Base-by-base conservation (phyloP, 2,888 invertebrate genomes). In the Calameuta pallipes region DNA sequence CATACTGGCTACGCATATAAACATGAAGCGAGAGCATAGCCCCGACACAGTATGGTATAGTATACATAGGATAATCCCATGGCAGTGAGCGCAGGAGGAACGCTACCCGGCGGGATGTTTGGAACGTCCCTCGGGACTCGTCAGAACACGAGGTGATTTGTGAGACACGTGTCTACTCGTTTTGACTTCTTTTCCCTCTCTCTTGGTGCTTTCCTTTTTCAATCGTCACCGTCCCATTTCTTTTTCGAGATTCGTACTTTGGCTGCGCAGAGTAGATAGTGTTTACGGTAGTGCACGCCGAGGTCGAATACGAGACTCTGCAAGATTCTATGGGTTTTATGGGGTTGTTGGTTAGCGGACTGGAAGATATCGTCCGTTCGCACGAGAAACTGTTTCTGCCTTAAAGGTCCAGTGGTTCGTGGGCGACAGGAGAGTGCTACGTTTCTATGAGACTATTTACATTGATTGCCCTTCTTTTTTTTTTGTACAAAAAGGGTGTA, bases 121-220 rank as follows among this genome's bases (percentile, higher is more conserved):
- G 83, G 79, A 83, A 83, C 82, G 83, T 84, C 82, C 84, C 82
- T 30, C 31, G 82, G 82, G 83, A 79, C 86, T 86, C 85, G 82
- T 86, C 85, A 85, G 79, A 35, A 78, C 68, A 73, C 74, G 74
- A 78, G 81, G 81, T 85, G 87, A 88, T 87, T 86, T 85, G 84
- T 85, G 87, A 78, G 83, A 83, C 83, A 83, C 82, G 85, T 80
- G 82, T 82, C 82, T 80, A 77, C 79, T 83, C 82, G 81, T 84
- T 84, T 82, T 85, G 84, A 84, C 84, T 83, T 84, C 82, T 83
- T 77, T 77, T 33, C 15, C 69, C 35, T 23, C 37, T 12, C 76
- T 68, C 73, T 13, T 23, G 13, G 35, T 31, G 68, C 11, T 69
- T 35, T 70, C 71, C 15, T 74, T 69, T 69, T 70, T 11, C 23